Evolutionary conservation across 1,140 invertebrate genomes (phyloP).

Genomic region (Aphelinus certus): DNA sequence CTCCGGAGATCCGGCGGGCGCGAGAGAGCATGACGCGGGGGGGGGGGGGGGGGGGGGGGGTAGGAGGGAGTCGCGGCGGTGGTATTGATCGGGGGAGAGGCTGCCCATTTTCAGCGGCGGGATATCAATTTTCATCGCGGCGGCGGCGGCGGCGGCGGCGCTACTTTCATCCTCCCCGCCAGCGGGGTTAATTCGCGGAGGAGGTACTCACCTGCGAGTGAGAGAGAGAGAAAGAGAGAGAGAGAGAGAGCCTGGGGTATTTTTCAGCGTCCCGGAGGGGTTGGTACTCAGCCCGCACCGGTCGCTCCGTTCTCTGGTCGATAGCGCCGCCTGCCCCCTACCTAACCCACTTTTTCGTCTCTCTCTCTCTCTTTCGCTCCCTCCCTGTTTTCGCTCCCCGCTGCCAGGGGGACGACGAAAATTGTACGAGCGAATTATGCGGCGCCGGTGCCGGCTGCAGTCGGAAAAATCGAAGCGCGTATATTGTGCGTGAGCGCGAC

Average conservation of each 20-base stretch:
- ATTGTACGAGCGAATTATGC: slow-evolving; percentile 4
- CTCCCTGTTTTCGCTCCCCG: background rate
- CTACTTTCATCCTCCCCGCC: too few relatives aligned
- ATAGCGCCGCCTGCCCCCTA: slow-evolving; percentile 46
- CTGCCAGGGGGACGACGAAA: background rate
- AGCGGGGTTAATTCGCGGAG: too few relatives aligned
- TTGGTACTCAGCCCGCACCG: background rate
- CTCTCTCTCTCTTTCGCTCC: background rate
- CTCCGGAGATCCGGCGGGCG: slow-evolving; percentile 30
- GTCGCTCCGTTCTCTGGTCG: slow-evolving; percentile 45
- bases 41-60: slow-evolving; percentile 26
- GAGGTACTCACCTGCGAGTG: background rate
- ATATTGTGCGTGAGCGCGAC: too few relatives aligned
- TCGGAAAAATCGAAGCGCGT: too few relatives aligned
- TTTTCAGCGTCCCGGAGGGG: slow-evolving; percentile 3
- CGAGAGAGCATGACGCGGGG: slow-evolving; percentile 23
- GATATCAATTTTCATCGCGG: slow-evolving; percentile 39
- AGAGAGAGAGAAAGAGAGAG: too few relatives aligned
- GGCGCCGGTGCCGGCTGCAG: background rate
- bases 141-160: too few relatives aligned
- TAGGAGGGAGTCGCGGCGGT: slow-evolving; percentile 23
- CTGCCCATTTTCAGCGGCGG: slow-evolving; percentile 22
- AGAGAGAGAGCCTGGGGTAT: too few relatives aligned
- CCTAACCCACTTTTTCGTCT: slow-evolving; percentile 42
- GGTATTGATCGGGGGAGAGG: slow-evolving; percentile 41